Evolutionary conservation across 2,888 invertebrate genomes (phyloP), one percentile per base, ranked within the genome.

Genomic region (Abrostola tripartita): DNA sequence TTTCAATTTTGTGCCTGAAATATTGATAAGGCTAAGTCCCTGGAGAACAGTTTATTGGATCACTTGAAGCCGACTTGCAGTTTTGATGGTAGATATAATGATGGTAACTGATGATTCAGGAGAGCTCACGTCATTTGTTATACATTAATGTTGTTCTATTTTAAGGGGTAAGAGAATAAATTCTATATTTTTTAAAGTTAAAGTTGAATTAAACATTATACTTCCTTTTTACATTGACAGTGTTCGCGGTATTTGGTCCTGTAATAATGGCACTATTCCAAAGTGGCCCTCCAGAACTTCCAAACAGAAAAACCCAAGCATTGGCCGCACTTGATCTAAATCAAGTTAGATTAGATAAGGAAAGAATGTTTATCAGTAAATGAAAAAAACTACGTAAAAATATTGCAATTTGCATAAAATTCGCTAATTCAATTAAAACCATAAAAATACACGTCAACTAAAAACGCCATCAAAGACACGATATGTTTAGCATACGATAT

Each of bases 1-100:
- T 93, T 93, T 93, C 93, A 93, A 93, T 94, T 92, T 90, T 92
- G 92, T 92, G 92, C 82, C 88, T 92, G 91, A 91, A 93, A 93
- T 93, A 93, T 93, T 92, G 90, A 94, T 94, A 87, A 91, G 90
- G 81, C 71, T 6, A 49, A 65, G 57, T 78, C 82, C 79, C 85
- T 67, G 54, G 78, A 78, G 85, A 71, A 62, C 77, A 73, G 73
- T 83, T 85, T 69, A 81, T 83, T 74, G 78, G 81, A 65, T 77
- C 76, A 81, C 76, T 83, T 74, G 54, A 62, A 64, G 65, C 52
- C 56, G 56, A 64, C 66, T 80, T 78, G 68, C 70, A 79, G 66
- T 78, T 78, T 52, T 68, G 47, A 52, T 51, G 38, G 55, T 9
- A 37, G 37, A 55, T 38, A 49, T 40, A 53, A 12, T 51, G 37